Conservation (phyloP, 2,113 vertebrate genomes). For the Nerophis lumbriciformis region DNA sequence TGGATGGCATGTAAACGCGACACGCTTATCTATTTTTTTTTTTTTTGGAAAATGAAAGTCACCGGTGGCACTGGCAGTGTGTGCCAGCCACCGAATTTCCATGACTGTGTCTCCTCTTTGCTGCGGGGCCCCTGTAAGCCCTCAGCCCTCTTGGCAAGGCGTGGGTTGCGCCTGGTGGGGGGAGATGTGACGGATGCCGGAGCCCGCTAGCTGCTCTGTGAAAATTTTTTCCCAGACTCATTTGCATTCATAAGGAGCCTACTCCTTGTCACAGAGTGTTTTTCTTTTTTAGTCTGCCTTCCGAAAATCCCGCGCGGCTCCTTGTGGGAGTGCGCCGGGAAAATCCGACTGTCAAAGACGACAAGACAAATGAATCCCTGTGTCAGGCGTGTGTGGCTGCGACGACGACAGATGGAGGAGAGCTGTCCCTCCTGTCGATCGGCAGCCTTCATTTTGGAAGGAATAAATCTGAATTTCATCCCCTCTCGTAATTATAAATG, state of each 20-base stretch:
- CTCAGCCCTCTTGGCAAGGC: constrained; percentile 63
- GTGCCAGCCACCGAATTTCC: constrained; percentile 59
- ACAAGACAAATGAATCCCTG: constrained; percentile 98
- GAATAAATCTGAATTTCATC: constrained; percentile 97
- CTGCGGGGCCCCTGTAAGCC: constrained; percentile 64
- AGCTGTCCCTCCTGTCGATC: constrained; percentile 93
- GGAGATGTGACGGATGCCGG: constrained; percentile 82
- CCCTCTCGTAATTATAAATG: constrained; percentile 87
- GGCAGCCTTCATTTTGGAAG: constrained; percentile 97
- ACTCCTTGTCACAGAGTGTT: constrained; percentile 97
- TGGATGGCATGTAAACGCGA: constrained; percentile 54
- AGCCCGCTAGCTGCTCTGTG: constrained; percentile 78
- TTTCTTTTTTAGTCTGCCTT: constrained; percentile 82
- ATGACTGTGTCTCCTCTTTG: constrained; percentile 61
- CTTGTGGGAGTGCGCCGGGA: constrained; percentile 93
- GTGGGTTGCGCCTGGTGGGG: constrained; percentile 60
- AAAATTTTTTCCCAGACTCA: constrained; percentile 84
- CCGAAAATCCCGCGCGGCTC: constrained; percentile 92
- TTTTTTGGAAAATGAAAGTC: constrained; percentile 55
- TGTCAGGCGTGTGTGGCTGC: constrained; percentile 91
- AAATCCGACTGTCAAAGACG: constrained; percentile 98
- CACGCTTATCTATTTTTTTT: constrained; percentile 54
- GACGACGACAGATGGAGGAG: constrained; percentile 98
- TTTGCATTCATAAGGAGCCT: constrained; percentile 99
- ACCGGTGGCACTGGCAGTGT: constrained; percentile 42